Evolutionary conservation across 2,888 invertebrate genomes (phyloP).

Genomic region (Rhamphomyia laevipes): DNA sequence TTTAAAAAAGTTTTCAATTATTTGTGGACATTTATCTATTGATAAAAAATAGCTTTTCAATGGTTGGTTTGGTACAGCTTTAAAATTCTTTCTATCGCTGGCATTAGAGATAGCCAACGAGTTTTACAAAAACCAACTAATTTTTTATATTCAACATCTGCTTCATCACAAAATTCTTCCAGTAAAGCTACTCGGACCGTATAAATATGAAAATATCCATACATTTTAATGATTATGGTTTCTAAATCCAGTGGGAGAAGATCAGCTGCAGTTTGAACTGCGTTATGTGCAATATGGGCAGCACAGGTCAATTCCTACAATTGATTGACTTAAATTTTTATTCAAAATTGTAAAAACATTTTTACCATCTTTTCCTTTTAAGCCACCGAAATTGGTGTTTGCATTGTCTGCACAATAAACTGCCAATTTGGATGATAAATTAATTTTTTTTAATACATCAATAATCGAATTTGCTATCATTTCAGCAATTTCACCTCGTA

Average conservation of each 20-base stretch:
- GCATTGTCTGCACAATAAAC: not conserved
- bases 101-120: constrained; percentile 5
- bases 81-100: constrained; percentile 5
- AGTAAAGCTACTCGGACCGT: constrained; percentile 15
- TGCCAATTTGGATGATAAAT: not conserved
- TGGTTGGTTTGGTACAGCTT: constrained; percentile 3
- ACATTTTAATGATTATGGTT: constrained; percentile 4
- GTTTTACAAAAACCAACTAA: constrained; percentile 5
- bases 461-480: not conserved
- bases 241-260: constrained; percentile 16
- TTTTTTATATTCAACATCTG: constrained; percentile 1
- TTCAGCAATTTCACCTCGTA: not conserved
- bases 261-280: constrained; percentile 11
- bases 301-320: constrained; percentile 17
- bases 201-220: constrained; percentile 19
- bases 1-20: constrained; percentile 4
- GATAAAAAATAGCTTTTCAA: constrained; percentile 5
- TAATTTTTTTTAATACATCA: not conserved
- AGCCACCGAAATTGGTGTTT: too few relatives aligned
- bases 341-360: not conserved
- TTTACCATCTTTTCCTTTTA: not conserved
- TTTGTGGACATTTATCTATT: constrained; percentile 2
- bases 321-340: not conserved
- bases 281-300: constrained; percentile 14
- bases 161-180: constrained; percentile 6